Evolutionary conservation across 2,797 vertebrate species (phyloP), one percentile per base, ranked within the genome.

Genomic region (Rhynchonycteris naso): DNA sequence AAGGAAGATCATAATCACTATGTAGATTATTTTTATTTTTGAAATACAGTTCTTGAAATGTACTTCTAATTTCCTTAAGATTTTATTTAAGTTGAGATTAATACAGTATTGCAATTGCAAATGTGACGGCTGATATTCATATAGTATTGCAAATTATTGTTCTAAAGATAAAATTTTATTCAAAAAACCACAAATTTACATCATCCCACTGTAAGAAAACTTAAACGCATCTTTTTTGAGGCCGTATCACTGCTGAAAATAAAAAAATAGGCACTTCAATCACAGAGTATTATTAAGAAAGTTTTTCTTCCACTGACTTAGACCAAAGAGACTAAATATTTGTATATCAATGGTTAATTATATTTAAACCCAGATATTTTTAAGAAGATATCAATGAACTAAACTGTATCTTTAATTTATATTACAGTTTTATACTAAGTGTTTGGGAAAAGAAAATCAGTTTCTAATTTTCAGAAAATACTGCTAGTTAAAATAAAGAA

Each of bases 221-320:
- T 92, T 90, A 95, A 61, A 87, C 2, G 30, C 69, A 54, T 93
- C 18, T 91, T 93, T 83, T 66, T 88, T 81, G 21, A 90, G 52
- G 80, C 58, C 58, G 28, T 59, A 93, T 85, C 28, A 93, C 1
- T 82, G 74, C 22, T 69, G 21, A 72, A 66, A 89, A 94, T n/a
- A 91, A 92, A 94, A 94, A 97, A 96, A 97, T 95, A 97, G 90
- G 96, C 93, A 97, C 80, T 96, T 95, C 94, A 97, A 96, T 97
- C 97, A 97, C 97, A 98, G 95, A 97, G 92, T 97, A 96, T 94
- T 96, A 96, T 97, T 94, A 94, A 96, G 28, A 69, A 96, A 0
- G 30, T 92, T 78, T 90, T 95, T 63, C 96, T 96, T 89, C 43
- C 80, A 95, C 85, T 72, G 54, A 72, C 35, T 76, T 92, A 15